phyloP scores from a whole-genome alignment of 2,113 vertebrate species.

The Danio rerio region DNA sequence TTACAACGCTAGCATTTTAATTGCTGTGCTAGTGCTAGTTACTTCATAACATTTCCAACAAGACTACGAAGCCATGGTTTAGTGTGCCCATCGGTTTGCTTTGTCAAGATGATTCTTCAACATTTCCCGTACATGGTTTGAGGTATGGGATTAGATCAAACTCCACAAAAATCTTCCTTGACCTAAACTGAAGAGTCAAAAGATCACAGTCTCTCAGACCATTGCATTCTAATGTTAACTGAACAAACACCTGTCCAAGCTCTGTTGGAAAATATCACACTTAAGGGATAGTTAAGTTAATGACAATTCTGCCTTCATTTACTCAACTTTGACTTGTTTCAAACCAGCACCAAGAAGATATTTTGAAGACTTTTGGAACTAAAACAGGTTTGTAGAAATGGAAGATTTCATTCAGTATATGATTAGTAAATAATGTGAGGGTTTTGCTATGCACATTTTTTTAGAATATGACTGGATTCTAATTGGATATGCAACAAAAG shows the following conservation, averaged over 20 bases:
- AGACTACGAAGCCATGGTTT: conserved; percentile 53
- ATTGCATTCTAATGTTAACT: neutral
- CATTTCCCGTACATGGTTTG: neutral
- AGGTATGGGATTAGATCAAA: neutral
- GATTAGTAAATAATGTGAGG: too few relatives aligned
- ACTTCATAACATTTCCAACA: conserved; percentile 50
- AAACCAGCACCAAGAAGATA: too few relatives aligned
- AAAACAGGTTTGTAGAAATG: too few relatives aligned
- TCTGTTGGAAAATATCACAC: neutral
- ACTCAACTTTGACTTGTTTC: too few relatives aligned
- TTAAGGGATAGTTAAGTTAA: neutral
- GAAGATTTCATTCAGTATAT: too few relatives aligned
- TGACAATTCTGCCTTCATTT: too few relatives aligned
- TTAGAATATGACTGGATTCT: too few relatives aligned
- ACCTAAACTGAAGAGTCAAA: neutral
- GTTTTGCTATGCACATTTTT: too few relatives aligned
- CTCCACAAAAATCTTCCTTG: too few relatives aligned
- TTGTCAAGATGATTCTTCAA: neutral
- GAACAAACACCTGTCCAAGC: neutral
- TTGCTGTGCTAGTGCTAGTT: conserved; percentile 64
- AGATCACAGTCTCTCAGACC: neutral
- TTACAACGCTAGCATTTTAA: conserved; percentile 79
- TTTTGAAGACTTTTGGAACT: too few relatives aligned
- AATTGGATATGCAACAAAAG: too few relatives aligned
- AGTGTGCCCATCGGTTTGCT: conserved; percentile 38